phyloP scores from a whole-genome alignment of 2,113 vertebrate species.

The Azemiops feae region DNA sequence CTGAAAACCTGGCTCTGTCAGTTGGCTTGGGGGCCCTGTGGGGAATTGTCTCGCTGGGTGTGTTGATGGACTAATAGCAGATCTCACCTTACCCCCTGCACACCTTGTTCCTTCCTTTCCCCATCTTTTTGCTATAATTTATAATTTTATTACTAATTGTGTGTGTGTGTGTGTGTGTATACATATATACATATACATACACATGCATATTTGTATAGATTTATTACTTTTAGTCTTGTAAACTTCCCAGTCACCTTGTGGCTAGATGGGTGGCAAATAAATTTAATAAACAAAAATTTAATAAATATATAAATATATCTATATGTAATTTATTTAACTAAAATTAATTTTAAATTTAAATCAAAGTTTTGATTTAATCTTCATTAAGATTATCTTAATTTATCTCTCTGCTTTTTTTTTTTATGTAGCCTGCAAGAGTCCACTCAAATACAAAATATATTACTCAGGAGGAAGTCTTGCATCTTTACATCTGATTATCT shows the following conservation, averaged over 20 bases:
- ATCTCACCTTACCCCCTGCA: neutral
- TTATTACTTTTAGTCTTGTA: too few species aligned
- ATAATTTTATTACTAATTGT: too few species aligned
- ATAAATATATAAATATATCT: neutral
- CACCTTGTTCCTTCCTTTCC: neutral
- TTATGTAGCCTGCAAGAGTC: neutral
- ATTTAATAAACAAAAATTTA: too few species aligned
- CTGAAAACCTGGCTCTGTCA: neutral
- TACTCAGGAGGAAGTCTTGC: neutral
- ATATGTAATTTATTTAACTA: neutral
- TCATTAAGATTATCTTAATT: too few species aligned
- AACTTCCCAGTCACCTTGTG: too few species aligned
- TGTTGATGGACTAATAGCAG: neutral
- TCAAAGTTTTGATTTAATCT: neutral
- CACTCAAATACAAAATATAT: neutral
- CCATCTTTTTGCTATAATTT: neutral
- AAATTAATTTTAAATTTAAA: neutral
- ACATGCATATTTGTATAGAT: too few species aligned
- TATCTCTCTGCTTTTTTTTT: neutral
- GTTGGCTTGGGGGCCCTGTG: neutral
- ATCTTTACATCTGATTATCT: neutral
- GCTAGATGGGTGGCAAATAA: too few species aligned
- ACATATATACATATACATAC: too few species aligned
- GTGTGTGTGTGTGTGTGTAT: fast-evolving
- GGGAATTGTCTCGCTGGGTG: neutral